Evolutionary conservation across 2,113 vertebrate genomes (phyloP), one percentile per base, ranked within the genome.

Genomic region (Myrmecophaga tridactyla): DNA sequence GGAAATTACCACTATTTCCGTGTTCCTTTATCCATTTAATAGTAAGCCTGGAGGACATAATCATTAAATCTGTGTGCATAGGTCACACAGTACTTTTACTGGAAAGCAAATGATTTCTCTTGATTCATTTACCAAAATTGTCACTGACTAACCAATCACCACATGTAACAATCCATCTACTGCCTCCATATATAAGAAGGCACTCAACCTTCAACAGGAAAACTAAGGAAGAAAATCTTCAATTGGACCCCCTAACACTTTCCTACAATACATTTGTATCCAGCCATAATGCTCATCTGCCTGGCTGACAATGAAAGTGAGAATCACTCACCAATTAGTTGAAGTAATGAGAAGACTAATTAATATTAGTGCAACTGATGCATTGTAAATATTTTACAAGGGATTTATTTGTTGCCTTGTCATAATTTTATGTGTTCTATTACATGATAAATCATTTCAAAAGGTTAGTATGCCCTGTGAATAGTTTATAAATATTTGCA

Each of bases 401-500:
- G 10, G 76, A 98, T 98, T 98, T 97, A 95, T 97, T 96, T 97
- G 95, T 94, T 97, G 94, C 75, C 67, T 83, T 91, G 63, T 92
- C 97, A 97, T 97, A 63, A 82, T 95, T 95, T 96, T 96, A 91
- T 95, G 60, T 53, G 27, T 92, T 92, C 94, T 84, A 70, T 31
- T 96, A 94, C 94, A 97, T 94, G 95, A 97, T 97, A 98, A 98
- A 97, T 96, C 96, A 96, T 41, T 97, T 98, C 94, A 93, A 97
- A 98, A 97, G 93, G 94, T 81, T 94, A 96, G 76, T 84, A 29
- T 23, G 90, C 86, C 72, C 97, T 95, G 96, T 97, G 96, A 97
- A 98, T 98, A 96, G 96, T 97, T 98, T 94, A 97, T 97, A 98
- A 98, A 97, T 95, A 96, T 98, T 98, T 98, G 96, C 97, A 96